Conservation (phyloP, 2,888 invertebrate species). For the Diaperis boleti region DNA sequence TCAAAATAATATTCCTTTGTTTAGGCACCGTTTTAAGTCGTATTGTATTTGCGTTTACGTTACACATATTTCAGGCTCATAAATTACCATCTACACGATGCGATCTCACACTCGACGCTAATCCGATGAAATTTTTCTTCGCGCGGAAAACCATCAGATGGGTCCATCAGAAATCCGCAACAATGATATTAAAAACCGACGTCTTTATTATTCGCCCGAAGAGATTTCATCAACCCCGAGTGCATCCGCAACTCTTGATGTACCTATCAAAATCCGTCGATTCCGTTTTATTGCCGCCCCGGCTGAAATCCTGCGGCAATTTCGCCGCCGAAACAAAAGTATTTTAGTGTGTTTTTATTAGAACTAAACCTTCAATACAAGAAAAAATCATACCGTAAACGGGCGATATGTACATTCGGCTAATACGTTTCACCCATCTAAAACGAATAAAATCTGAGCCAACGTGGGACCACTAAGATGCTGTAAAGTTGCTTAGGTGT, state of each 20-base stretch:
- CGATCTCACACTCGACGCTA: background rate
- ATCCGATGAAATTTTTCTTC: background rate
- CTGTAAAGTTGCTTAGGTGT: conserved; percentile 24
- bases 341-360: conserved; percentile 61
- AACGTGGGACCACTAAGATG: conserved; percentile 27
- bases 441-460: conserved; percentile 45
- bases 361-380: conserved; percentile 61
- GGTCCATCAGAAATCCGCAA: too few relatives aligned
- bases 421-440: conserved; percentile 56
- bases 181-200: too few relatives aligned
- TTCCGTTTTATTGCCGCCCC: conserved; percentile 23
- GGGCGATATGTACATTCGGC: conserved; percentile 61
- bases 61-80: conserved; percentile 29
- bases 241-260: too few relatives aligned
- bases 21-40: conserved; percentile 32
- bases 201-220: too few relatives aligned
- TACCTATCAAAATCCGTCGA: too few relatives aligned
- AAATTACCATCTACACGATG: conserved; percentile 33
- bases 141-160: too few relatives aligned
- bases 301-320: conserved; percentile 26
- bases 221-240: too few relatives aligned
- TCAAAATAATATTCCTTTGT: conserved; percentile 40
- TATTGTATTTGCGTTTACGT: conserved; percentile 23
- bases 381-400: conserved; percentile 63
- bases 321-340: conserved; percentile 46